Evolutionary conservation across 2,113 vertebrate species (phyloP).

Genomic region (Zosterops hypoxanthus): DNA sequence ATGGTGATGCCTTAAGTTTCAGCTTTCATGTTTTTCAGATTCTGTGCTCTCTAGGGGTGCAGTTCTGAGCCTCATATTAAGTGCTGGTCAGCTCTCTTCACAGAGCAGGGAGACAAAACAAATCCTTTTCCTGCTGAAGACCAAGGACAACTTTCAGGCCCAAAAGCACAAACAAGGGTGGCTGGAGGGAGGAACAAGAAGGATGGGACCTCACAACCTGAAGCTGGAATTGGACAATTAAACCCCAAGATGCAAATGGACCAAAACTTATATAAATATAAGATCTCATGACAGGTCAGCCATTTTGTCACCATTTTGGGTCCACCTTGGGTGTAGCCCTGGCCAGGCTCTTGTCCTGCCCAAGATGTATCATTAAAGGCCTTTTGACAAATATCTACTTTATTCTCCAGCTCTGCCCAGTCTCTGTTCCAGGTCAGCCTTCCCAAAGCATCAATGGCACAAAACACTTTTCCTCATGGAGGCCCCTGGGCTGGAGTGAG

Average conservation of each 20-base stretch:
- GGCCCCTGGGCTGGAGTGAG: background rate
- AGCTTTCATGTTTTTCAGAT: background rate
- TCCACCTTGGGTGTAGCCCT: background rate
- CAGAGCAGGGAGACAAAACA: background rate
- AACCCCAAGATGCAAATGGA: background rate
- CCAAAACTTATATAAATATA: background rate
- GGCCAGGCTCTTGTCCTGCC: background rate
- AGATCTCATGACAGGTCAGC: accelerated
- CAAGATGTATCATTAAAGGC: background rate
- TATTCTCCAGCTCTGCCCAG: background rate
- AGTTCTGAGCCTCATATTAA: background rate
- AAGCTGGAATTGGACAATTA: background rate
- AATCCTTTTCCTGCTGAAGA: background rate
- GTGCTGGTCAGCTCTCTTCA: background rate
- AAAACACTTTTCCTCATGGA: background rate
- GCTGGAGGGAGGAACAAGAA: background rate
- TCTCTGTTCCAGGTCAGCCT: background rate
- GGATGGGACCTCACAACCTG: background rate
- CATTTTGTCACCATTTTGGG: background rate
- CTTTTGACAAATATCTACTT: background rate
- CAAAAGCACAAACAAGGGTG: background rate
- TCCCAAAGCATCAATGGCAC: background rate
- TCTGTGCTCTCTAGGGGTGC: background rate
- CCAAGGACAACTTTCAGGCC: background rate
- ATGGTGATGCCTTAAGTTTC: background rate